Percentiles rank a stretch among this genome's conserved stretches.
Conservation (phyloP, 2,797 vertebrate genomes). For the Poliocrania exsul region DNA sequence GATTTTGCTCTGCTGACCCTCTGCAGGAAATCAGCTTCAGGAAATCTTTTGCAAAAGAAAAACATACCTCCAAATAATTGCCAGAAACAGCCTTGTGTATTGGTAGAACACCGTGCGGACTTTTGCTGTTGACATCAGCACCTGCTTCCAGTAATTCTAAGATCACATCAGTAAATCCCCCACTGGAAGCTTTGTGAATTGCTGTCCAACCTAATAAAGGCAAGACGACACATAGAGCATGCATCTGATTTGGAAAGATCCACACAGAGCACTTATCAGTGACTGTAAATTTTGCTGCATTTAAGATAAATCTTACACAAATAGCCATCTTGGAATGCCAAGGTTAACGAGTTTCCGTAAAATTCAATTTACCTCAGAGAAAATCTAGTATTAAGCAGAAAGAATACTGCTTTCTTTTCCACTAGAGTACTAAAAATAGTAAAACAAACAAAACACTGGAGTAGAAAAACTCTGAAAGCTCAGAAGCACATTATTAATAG, state of each 20-base stretch:
- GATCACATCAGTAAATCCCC: constrained; percentile 76
- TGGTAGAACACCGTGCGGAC: constrained; percentile 76
- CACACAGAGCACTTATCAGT: not conserved
- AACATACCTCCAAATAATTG: constrained; percentile 81
- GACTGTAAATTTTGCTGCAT: not conserved
- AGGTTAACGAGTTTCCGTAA: not conserved
- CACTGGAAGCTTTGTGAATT: constrained; percentile 82
- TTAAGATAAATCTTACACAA: not conserved
- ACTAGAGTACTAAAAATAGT: not conserved
- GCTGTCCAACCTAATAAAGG: constrained; percentile 85
- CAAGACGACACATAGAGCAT: not conserved
- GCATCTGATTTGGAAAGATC: not conserved
- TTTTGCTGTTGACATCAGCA: constrained; percentile 80
- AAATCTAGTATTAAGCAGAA: not conserved
- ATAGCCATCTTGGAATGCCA: not conserved
- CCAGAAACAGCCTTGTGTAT: constrained; percentile 82
- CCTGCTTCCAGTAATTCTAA: constrained; percentile 83
- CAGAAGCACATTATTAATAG: not conserved
- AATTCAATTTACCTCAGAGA: not conserved
- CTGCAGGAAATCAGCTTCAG: not conserved
- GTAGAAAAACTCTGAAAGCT: not conserved
- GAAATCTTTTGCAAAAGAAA: not conserved
- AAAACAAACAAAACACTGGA: not conserved
- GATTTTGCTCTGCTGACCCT: not conserved
- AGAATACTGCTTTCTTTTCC: not conserved